Evolutionary conservation across 2,797 vertebrate genomes (phyloP).

Genomic region (Vultur gryphus): DNA sequence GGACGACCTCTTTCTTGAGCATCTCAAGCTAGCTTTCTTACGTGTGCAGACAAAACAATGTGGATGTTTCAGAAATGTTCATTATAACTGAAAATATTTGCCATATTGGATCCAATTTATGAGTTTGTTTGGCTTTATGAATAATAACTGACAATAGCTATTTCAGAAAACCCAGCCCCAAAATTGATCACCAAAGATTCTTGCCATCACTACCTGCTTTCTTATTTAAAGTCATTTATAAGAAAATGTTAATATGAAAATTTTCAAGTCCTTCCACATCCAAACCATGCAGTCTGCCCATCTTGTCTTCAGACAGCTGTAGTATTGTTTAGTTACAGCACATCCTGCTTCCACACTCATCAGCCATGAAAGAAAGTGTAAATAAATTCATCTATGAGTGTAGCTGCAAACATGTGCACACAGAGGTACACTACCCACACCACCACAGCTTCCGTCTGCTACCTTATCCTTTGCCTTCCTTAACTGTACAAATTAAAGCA

Average conservation of each 20-base stretch:
- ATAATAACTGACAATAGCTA: not conserved
- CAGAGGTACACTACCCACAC: not conserved
- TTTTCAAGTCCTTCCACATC: not conserved
- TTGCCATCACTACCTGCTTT: not conserved
- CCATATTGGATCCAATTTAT: not conserved
- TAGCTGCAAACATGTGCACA: not conserved
- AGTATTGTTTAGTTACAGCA: not conserved
- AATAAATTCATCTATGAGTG: not conserved
- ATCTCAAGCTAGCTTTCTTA: not conserved
- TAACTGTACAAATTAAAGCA: not conserved
- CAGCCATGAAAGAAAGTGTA: not conserved
- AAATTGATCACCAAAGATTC: not conserved
- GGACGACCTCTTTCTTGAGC: not conserved
- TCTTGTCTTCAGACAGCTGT: not conserved
- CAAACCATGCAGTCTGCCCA: accelerated
- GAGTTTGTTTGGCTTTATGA: not conserved
- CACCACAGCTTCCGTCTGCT: not conserved
- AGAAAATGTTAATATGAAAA: not conserved
- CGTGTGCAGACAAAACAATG: not conserved
- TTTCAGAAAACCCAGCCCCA: not conserved
- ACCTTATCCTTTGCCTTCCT: not conserved
- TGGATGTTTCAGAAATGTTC: not conserved
- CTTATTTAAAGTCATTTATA: not conserved
- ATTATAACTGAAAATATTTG: not conserved
- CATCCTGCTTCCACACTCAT: not conserved